Conservation (phyloP, 2,888 invertebrate species). For the Trachelus stipa region DNA sequence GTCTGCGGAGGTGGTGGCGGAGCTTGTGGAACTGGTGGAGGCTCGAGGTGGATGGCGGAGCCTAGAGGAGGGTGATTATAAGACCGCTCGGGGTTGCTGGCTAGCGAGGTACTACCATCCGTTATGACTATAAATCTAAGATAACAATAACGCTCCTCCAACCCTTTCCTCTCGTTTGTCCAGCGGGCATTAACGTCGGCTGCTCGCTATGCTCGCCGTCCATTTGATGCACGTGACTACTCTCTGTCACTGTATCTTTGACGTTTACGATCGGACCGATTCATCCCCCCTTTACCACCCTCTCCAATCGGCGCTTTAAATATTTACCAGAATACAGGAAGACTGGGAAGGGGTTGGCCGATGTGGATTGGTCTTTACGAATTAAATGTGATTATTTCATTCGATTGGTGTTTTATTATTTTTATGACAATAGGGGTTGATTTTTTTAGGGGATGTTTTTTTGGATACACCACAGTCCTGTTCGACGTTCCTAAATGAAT, state of each 20-base stretch:
- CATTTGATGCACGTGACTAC: constrained; percentile 58
- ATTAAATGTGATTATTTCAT: too few species aligned
- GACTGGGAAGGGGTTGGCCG: too few species aligned
- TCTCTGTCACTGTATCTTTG: constrained; percentile 34
- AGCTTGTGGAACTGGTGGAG: constrained; percentile 33
- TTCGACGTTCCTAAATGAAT: too few species aligned
- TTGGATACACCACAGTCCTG: too few species aligned
- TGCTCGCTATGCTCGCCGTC: constrained; percentile 50
- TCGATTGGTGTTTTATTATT: too few species aligned
- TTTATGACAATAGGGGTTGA: too few species aligned
- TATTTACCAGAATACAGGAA: too few species aligned
- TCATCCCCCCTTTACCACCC: too few species aligned
- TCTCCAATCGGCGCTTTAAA: too few species aligned
- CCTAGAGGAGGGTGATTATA: constrained; percentile 64
- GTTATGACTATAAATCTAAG: constrained; percentile 68
- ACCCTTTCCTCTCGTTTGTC: constrained; percentile 42
- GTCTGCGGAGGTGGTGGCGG: constrained; percentile 32
- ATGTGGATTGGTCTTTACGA: too few species aligned
- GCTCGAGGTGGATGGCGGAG: constrained; percentile 43
- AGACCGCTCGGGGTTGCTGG: constrained; percentile 66
- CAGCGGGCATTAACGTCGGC: constrained; percentile 58
- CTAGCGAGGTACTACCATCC: constrained; percentile 66
- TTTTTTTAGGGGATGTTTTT: too few species aligned
- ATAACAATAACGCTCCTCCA: constrained; percentile 63
- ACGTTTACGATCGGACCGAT: constrained; percentile 3